Conservation (phyloP, 2,888 invertebrate species). For the Hydropsyche betteni region DNA sequence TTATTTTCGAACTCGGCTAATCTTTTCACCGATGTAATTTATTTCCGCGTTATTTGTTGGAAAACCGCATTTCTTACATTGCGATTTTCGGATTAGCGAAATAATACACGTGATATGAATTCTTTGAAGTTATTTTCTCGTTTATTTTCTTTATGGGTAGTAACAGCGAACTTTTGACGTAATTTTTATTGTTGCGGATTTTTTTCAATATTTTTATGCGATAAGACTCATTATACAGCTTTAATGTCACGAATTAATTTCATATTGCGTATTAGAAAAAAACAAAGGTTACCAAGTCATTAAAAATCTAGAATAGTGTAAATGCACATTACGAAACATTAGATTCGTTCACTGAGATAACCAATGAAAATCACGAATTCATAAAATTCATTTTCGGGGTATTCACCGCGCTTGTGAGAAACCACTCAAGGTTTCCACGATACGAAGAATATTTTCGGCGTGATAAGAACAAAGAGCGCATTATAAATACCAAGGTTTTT, state of each 20-base stretch:
- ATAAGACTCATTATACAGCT: not conserved
- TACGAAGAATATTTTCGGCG: not conserved
- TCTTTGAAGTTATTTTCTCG: not conserved
- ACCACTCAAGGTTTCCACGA: slow-evolving; percentile 2
- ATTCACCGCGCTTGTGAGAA: slow-evolving; percentile 2
- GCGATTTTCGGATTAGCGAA: not conserved
- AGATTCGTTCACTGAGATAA: slow-evolving; percentile 8
- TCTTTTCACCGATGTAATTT: not conserved
- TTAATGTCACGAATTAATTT: slow-evolving; percentile 10
- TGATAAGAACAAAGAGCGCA: slow-evolving; percentile 16
- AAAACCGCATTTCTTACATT: slow-evolving; percentile 16
- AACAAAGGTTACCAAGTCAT: not conserved
- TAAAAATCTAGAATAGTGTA: slow-evolving; percentile 2
- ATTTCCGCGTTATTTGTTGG: slow-evolving; percentile 13
- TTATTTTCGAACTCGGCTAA: not conserved
- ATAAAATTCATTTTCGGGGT: slow-evolving; percentile 7
- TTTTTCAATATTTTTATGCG: too few relatives aligned
- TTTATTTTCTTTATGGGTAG: not conserved
- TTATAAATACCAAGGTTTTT: slow-evolving; percentile 24
- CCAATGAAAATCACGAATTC: slow-evolving; percentile 17
- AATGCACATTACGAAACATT: slow-evolving; percentile 5
- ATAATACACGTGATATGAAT: not conserved
- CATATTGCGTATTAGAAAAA: not conserved
- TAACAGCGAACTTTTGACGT: not conserved
- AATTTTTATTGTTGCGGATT: not conserved